phyloP scores from a whole-genome alignment of 2,888 invertebrate species.

The Opisthograptis luteolata region DNA sequence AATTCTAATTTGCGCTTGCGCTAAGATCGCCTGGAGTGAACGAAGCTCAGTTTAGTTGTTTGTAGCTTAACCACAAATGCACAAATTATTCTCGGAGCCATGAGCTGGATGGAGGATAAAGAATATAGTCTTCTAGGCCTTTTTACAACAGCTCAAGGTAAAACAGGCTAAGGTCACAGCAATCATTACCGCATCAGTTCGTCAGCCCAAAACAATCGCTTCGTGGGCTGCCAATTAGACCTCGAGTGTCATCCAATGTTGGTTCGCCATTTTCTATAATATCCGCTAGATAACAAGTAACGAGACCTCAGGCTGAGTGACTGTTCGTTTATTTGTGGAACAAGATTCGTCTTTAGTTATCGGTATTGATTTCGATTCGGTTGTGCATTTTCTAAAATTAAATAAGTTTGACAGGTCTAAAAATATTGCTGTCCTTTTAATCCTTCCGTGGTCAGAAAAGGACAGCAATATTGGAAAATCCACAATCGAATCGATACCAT shows the following conservation, averaged over 20 bases:
- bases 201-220: slow-evolving; percentile 64
- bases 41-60: neutral
- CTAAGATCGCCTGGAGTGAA: neutral
- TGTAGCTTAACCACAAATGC: slow-evolving; percentile 19
- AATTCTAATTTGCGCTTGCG: too few species aligned
- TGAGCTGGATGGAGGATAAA: slow-evolving; percentile 18
- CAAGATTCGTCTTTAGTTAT: too few species aligned
- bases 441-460: too few species aligned
- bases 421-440: too few species aligned
- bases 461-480: too few species aligned
- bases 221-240: slow-evolving; percentile 71
- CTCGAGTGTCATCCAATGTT: slow-evolving; percentile 36
- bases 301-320: neutral
- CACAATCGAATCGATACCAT: too few species aligned
- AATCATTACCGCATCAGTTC: slow-evolving; percentile 60
- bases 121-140: slow-evolving; percentile 36
- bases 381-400: too few species aligned
- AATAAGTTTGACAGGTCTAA: too few species aligned
- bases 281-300: slow-evolving; percentile 6
- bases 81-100: slow-evolving; percentile 18
- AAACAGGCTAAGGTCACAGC: slow-evolving; percentile 69
- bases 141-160: slow-evolving; percentile 44
- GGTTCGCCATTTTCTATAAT: slow-evolving; percentile 32
- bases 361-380: too few species aligned
- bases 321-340: neutral